A percentile compares a stretch with the other conserved stretches of the same genome.
These are phyloP conservation scores for Otocyon megalotis DNA, from an alignment of 2,113 vertebrate species.

Conservation along the genomic window DNA sequence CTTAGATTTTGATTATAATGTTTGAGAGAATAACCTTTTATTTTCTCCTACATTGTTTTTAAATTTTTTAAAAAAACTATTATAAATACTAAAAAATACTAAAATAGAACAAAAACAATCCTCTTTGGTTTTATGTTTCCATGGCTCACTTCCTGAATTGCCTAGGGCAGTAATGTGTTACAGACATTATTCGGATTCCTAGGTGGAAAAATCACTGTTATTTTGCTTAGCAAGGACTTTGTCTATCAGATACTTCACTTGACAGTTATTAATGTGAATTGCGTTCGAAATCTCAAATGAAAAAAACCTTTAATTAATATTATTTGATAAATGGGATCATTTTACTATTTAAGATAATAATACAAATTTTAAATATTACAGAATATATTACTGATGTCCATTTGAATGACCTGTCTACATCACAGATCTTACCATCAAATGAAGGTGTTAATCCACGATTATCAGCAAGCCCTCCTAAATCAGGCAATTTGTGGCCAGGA, in stretches of 20 bases:
- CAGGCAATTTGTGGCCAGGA: slow-evolving; percentile 90
- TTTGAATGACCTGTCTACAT: slow-evolving; percentile 89
- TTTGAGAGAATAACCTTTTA: not conserved
- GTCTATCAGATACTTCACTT: not conserved
- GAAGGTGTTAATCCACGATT: slow-evolving; percentile 91
- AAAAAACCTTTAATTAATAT: slow-evolving; percentile 41
- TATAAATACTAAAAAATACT: slow-evolving; percentile 11
- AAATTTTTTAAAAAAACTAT: not conserved
- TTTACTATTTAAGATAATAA: slow-evolving; percentile 69
- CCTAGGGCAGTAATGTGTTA: not conserved
- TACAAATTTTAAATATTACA: slow-evolving; percentile 82
- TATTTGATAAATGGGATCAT: slow-evolving; percentile 34
- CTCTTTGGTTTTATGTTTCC: slow-evolving; percentile 8
- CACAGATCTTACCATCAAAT: slow-evolving; percentile 88
- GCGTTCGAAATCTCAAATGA: slow-evolving; percentile 37
- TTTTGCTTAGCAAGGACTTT: slow-evolving; percentile 33
- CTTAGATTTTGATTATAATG: slow-evolving; percentile 42
- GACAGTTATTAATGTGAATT: slow-evolving; percentile 41
- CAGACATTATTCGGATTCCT: not conserved
- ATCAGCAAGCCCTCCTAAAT: slow-evolving; percentile 94
- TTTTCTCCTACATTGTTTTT: slow-evolving; percentile 1
- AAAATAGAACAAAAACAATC: not conserved
- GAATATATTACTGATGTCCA: slow-evolving; percentile 93
- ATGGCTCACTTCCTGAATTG: slow-evolving; percentile 24
- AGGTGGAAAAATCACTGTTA: not conserved